Conservation (phyloP, 2,888 invertebrate species). For the Trissonchulus sp. region DNA sequence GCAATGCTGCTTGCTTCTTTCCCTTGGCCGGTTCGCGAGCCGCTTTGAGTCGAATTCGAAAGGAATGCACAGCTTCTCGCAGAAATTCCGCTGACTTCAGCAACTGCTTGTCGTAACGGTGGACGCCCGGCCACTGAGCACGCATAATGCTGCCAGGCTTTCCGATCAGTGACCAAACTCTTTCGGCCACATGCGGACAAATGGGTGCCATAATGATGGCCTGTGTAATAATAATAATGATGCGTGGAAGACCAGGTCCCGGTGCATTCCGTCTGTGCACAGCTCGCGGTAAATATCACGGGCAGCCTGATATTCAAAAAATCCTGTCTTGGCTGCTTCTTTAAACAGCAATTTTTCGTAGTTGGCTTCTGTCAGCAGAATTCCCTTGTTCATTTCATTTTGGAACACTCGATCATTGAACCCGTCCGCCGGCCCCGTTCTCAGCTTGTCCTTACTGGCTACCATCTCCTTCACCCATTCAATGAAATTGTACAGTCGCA, state of each 20-base stretch:
- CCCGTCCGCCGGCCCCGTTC: conserved; percentile 47
- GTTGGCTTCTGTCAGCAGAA: conserved; percentile 71
- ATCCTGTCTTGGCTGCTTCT: conserved; percentile 82
- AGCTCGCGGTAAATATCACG: conserved; percentile 91
- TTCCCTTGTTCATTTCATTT: conserved; percentile 79
- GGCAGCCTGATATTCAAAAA: conserved; percentile 83
- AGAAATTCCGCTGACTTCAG: conserved; percentile 77
- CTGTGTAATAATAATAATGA: conserved; percentile 81
- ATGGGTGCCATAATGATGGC: conserved; percentile 82
- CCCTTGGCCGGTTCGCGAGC: too few relatives aligned
- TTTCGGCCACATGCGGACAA: conserved; percentile 94
- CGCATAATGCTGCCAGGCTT: conserved; percentile 72
- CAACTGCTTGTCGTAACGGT: conserved; percentile 69
- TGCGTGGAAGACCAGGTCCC: conserved; percentile 69
- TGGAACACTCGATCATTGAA: conserved; percentile 53
- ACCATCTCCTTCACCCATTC: conserved; percentile 79
- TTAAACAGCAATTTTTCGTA: conserved; percentile 86
- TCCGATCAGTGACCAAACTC: conserved; percentile 78
- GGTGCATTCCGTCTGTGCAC: conserved; percentile 70
- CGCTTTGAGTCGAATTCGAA: conserved; percentile 74
- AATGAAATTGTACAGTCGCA: conserved; percentile 84
- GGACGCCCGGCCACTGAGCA: conserved; percentile 74
- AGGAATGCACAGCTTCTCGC: conserved; percentile 82
- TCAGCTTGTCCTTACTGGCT: conserved; percentile 40
- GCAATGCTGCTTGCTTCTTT: too few relatives aligned